These are phyloP conservation scores for Plebejus melissa DNA, from an alignment of 2,888 invertebrate species.

Conservation along the genomic window DNA sequence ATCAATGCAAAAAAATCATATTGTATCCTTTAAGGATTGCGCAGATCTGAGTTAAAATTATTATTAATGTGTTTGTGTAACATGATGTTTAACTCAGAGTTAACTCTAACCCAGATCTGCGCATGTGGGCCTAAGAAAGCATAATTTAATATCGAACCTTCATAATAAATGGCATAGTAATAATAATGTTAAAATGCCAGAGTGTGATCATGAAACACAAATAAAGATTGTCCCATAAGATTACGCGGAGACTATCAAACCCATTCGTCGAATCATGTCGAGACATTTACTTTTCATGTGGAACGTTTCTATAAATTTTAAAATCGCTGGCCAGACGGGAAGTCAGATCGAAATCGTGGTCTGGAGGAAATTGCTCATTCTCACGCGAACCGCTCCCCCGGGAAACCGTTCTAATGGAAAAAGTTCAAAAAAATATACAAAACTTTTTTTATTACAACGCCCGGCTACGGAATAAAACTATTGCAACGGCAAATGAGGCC, in stretches of 20 bases:
- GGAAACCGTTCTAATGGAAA: slow-evolving; percentile 72
- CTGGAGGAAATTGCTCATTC: slow-evolving; percentile 76
- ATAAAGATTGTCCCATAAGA: background rate
- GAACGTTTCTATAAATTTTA: slow-evolving; percentile 74
- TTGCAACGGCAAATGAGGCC: slow-evolving; percentile 29
- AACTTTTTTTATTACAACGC: slow-evolving; percentile 61
- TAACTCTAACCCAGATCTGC: no score
- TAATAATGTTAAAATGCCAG: no score
- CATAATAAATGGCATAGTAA: no score
- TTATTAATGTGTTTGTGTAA: no score
- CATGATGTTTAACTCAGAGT: no score
- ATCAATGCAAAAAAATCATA: no score
- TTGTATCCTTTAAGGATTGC: no score
- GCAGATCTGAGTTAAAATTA: no score
- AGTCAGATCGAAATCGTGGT: slow-evolving; percentile 76
- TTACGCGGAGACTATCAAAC: background rate
- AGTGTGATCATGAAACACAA: no score
- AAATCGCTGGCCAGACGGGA: slow-evolving; percentile 75
- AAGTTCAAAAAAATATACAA: slow-evolving; percentile 72
- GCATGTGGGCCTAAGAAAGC: no score
- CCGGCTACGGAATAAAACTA: slow-evolving; percentile 42
- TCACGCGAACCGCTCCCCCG: slow-evolving; percentile 69
- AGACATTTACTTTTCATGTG: slow-evolving; percentile 58
- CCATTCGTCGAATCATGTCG: slow-evolving; percentile 11
- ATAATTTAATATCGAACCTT: no score